These are phyloP conservation scores for Melanotaenia nigrans DNA, from an alignment of 2,797 vertebrate species.

Conservation along the genomic window DNA sequence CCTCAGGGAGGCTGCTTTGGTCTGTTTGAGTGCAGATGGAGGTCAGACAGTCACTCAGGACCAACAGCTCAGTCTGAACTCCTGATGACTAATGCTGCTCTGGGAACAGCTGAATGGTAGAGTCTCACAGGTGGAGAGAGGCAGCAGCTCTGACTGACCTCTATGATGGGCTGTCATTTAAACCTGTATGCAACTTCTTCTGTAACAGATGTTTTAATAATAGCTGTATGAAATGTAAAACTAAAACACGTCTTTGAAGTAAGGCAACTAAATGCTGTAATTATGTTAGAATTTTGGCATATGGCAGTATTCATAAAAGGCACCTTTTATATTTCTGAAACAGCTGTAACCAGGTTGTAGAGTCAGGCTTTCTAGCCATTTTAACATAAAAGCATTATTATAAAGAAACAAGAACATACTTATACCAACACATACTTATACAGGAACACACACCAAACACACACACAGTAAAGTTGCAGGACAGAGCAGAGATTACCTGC, in stretches of 20 bases:
- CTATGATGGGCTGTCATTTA: neutral
- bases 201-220: no score
- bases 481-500: no score
- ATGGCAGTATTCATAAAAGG: no score
- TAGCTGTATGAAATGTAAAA: neutral
- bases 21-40: neutral
- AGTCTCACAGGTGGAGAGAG: constrained; percentile 1
- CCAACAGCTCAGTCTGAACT: neutral
- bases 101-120: neutral
- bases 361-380: no score
- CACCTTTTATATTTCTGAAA: no score
- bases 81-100: neutral
- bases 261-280: neutral
- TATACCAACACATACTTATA: no score
- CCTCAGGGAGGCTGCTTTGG: neutral
- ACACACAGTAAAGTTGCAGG: no score
- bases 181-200: no score
- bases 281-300: neutral
- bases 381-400: no score
- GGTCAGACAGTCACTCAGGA: constrained; percentile 5
- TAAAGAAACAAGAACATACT: no score
- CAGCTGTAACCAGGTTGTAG: no score
- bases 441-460: no score
- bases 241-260: neutral
- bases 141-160: neutral